A percentile compares a stretch with the other conserved stretches of the same genome.
phyloP scores from a whole-genome alignment of 1,140 invertebrate species.

The Neuroterus valhalla region DNA sequence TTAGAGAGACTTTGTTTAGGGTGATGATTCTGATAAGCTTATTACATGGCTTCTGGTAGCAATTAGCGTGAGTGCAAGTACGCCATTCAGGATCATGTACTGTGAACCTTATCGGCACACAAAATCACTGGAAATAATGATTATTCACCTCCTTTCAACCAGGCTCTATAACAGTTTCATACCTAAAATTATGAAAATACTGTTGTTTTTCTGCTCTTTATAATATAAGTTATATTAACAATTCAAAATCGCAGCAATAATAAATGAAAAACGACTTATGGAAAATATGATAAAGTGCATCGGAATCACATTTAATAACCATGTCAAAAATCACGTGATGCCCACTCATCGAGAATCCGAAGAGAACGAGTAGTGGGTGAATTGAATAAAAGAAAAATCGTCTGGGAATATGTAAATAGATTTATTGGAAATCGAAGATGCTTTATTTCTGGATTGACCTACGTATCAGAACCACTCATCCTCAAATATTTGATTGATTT shows the following conservation, averaged over 20 bases:
- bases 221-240: too few relatives aligned
- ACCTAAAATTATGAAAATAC: background rate
- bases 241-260: too few relatives aligned
- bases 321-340: slow-evolving; percentile 25
- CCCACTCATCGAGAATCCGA: slow-evolving; percentile 3
- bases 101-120: background rate
- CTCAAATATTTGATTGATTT: background rate
- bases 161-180: background rate
- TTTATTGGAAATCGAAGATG: slow-evolving; percentile 24
- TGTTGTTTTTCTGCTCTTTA: background rate
- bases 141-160: background rate
- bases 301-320: background rate
- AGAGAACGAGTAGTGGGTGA: slow-evolving; percentile 11
- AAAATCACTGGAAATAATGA: slow-evolving; percentile 2
- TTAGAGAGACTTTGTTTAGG: background rate
- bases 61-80: background rate
- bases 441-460: slow-evolving; percentile 21
- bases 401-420: slow-evolving; percentile 2
- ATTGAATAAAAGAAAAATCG: slow-evolving; percentile 23
- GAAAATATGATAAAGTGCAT: background rate
- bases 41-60: background rate
- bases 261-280: background rate
- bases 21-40: background rate
- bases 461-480: background rate
- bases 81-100: slow-evolving; percentile 1